Evolutionary conservation across 2,888 invertebrate genomes (phyloP), one percentile per base, ranked within the genome.

Genomic region (Drosophila borealis): DNA sequence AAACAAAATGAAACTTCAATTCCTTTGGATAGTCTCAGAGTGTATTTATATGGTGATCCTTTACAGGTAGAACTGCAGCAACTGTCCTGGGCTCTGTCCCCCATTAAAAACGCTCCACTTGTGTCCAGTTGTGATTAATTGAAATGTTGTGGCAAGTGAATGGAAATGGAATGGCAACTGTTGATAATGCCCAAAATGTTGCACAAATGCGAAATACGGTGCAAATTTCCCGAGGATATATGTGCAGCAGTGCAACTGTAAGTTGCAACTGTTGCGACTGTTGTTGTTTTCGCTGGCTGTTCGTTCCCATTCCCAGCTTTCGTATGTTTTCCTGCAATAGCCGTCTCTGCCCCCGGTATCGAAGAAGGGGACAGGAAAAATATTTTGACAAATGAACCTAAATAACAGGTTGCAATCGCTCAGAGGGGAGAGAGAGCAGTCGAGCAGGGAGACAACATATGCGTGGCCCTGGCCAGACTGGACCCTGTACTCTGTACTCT

Each of bases 361-460:
- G 71, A 88, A 72, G 50, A 63, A 64, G 83, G 83, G 85, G 78
- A 86, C 78, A 80, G 75, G 88, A 89, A 89, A 89, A 80, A 89
- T 91, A 91, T 91, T 93, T 92, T 93, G 92, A 93, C 92, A 93
- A 93, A 93, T 93, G 92, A 93, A 91, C 83, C 90, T 86, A 92
- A 93, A 93, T 93, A 93, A 93, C 92, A 93, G 92, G 92, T 92
- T 93, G 91, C 89, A 91, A 81, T 88, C 88, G 86, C 87, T 86
- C 76, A 70, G 67, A 76, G 77, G 57, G 61, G 34, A 21, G 61
- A 54, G 50, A 41, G 59, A 34, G 33, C 34, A 21, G 37, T 39
- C 8, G 45, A 9, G 25, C 25, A 55, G 55, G 48, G 56, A 49
- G 50, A 54, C 59, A 54, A 48, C 80, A 76, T 69, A 65, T 79